These are phyloP conservation scores for Eulemur albifrons DNA, from an alignment of 2,797 vertebrate genomes.

Conservation along the genomic window DNA sequence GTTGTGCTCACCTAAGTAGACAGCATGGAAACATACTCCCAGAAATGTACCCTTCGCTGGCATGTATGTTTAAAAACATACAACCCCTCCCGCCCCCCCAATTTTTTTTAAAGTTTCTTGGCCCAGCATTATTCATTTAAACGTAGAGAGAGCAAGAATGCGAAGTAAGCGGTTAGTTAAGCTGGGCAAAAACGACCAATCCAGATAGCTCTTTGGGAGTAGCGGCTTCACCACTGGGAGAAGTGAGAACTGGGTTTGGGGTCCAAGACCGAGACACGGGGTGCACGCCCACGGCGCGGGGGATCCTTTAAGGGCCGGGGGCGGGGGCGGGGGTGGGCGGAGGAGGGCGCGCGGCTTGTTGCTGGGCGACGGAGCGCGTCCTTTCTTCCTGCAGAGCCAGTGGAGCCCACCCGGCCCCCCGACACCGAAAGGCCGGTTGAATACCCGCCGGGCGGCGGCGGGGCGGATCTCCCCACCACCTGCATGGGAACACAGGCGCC, in stretches of 20 bases:
- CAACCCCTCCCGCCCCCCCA: too few species aligned
- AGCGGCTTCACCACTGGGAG: accelerated
- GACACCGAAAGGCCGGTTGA: not conserved
- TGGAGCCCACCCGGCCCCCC: not conserved
- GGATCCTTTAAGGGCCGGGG: not conserved
- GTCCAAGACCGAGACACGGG: not conserved
- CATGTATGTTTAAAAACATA: not conserved
- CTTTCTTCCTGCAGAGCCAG: accelerated
- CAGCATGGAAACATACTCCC: not conserved
- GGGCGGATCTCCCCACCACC: not conserved
- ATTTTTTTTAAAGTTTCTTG: not conserved
- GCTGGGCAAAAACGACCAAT: not conserved
- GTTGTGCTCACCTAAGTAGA: not conserved
- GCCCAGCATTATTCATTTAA: not conserved
- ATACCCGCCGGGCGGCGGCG: accelerated
- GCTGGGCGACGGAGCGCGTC: slow-evolving; percentile 25
- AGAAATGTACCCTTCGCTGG: not conserved
- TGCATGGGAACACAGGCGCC: not conserved
- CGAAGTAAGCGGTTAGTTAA: not conserved
- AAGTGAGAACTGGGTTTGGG: not conserved
- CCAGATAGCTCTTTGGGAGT: not conserved
- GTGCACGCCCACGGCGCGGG: accelerated
- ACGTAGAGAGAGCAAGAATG: not conserved
- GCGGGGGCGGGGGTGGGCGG: too few species aligned
- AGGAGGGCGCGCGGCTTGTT: not conserved